A percentile compares a stretch with the other conserved stretches of the same genome.
phyloP scores from a whole-genome alignment of 2,797 vertebrate genomes.

The Melanotaenia pygmaea region DNA sequence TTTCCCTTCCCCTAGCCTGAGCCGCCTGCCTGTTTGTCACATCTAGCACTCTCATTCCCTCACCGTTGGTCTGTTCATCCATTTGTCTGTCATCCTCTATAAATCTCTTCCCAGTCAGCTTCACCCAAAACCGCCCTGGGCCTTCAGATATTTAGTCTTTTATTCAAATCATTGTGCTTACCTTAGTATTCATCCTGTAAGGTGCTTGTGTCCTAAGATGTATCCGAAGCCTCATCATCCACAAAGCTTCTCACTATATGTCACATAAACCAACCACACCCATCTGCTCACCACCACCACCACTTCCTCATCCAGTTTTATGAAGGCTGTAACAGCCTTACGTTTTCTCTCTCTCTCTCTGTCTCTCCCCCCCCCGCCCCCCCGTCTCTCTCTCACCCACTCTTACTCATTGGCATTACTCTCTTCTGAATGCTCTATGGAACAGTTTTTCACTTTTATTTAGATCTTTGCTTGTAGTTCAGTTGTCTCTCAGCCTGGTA shows the following conservation, averaged over 20 bases:
- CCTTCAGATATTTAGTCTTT: slow-evolving; percentile 57
- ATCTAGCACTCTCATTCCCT: slow-evolving; percentile 64
- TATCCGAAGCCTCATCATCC: slow-evolving; percentile 41
- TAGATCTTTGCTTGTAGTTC: slow-evolving; percentile 10
- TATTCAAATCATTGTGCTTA: slow-evolving; percentile 63
- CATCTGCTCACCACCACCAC: slow-evolving; percentile 61
- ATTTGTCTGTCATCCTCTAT: slow-evolving; percentile 74
- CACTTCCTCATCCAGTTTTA: slow-evolving; percentile 65
- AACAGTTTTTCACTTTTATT: slow-evolving; percentile 15
- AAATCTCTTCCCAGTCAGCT: slow-evolving; percentile 50
- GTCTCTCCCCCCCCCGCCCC: slow-evolving; percentile 3
- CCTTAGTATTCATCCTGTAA: slow-evolving; percentile 74
- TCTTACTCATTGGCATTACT: slow-evolving; percentile 42
- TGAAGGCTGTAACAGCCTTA: slow-evolving; percentile 33
- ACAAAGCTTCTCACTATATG: slow-evolving; percentile 18
- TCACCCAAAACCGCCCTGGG: slow-evolving; percentile 51
- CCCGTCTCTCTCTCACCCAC: slow-evolving; percentile 47
- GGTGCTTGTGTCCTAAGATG: slow-evolving; percentile 32
- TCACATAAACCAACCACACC: slow-evolving; percentile 60
- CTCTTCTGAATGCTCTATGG: slow-evolving; percentile 37
- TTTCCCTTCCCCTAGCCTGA: slow-evolving; percentile 57
- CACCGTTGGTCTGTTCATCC: slow-evolving; percentile 70
- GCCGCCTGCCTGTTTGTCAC: slow-evolving; percentile 73
- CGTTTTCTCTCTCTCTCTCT: background rate
- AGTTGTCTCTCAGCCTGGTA: slow-evolving; percentile 12